These are phyloP conservation scores for Steinernema khuongi DNA, from an alignment of 1,140 invertebrate species.

Conservation along the genomic window DNA sequence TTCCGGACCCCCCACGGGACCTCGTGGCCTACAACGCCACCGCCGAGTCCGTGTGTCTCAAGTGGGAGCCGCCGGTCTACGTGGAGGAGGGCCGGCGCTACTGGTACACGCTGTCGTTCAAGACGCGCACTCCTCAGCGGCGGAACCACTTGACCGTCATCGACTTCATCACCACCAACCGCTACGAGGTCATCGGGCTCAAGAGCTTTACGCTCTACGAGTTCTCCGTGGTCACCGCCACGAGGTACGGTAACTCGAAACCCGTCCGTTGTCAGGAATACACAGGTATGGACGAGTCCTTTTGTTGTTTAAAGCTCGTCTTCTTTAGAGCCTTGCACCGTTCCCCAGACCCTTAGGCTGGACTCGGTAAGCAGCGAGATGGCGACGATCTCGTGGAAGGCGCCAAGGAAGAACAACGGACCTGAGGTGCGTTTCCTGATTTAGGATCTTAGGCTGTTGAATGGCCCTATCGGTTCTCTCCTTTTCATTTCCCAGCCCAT, in stretches of 20 bases:
- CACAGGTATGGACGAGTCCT: conserved; percentile 39
- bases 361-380: conserved; percentile 56
- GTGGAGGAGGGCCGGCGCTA: conserved; percentile 51
- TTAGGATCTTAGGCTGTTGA: neutral
- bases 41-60: conserved; percentile 53
- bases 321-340: conserved; percentile 52
- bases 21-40: conserved; percentile 54
- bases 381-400: conserved; percentile 52
- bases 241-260: conserved; percentile 49
- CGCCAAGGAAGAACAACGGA: conserved; percentile 57
- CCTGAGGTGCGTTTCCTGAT: conserved; percentile 39
- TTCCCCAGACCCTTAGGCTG: conserved; percentile 52
- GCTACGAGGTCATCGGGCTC: conserved; percentile 46
- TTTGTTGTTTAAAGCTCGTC: neutral
- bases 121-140: conserved; percentile 46
- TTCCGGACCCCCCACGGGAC: conserved; percentile 48
- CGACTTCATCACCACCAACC: conserved; percentile 53
- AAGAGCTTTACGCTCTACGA: conserved; percentile 58
- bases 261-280: conserved; percentile 52
- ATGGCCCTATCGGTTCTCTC: neutral
- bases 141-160: conserved; percentile 52
- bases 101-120: conserved; percentile 56
- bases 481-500: neutral
- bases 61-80: conserved; percentile 52
- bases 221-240: conserved; percentile 52